phyloP scores from a whole-genome alignment of 2,888 invertebrate genomes.

The Meteorus cinctellus region DNA sequence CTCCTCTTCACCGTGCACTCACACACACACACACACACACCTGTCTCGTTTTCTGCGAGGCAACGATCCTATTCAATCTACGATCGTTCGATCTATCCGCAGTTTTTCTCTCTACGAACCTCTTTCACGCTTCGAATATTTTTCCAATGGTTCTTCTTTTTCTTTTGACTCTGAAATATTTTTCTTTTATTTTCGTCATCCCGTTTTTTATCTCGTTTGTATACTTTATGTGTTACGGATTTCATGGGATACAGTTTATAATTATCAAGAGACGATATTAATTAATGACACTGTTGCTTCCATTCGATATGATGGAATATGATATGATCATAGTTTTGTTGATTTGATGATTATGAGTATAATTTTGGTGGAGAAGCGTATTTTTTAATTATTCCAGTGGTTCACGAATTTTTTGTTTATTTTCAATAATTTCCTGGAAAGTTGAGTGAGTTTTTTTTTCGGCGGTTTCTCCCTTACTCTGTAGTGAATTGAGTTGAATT shows the following conservation, averaged over 20 bases:
- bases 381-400: no score
- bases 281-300: no score
- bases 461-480: no score
- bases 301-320: no score
- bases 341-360: no score
- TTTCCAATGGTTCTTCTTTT: conserved; percentile 23
- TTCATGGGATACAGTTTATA: background rate
- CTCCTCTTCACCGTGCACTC: conserved; percentile 25
- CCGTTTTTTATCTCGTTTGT: background rate
- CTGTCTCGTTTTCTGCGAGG: conserved; percentile 19
- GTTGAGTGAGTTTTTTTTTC: no score
- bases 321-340: no score
- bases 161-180: conserved; percentile 2
- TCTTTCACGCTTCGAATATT: conserved; percentile 43
- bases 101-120: conserved; percentile 53
- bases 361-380: no score
- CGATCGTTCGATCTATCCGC: conserved; percentile 46
- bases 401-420: no score
- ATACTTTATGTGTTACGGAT: background rate
- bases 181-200: background rate
- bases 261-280: no score
- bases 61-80: conserved; percentile 46
- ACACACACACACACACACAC: background rate
- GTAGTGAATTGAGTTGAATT: no score
- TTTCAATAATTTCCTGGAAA: no score